Evolutionary conservation across 2,888 invertebrate genomes (phyloP), one percentile per base, ranked within the genome.

Genomic region (Pilophorus perplexus): DNA sequence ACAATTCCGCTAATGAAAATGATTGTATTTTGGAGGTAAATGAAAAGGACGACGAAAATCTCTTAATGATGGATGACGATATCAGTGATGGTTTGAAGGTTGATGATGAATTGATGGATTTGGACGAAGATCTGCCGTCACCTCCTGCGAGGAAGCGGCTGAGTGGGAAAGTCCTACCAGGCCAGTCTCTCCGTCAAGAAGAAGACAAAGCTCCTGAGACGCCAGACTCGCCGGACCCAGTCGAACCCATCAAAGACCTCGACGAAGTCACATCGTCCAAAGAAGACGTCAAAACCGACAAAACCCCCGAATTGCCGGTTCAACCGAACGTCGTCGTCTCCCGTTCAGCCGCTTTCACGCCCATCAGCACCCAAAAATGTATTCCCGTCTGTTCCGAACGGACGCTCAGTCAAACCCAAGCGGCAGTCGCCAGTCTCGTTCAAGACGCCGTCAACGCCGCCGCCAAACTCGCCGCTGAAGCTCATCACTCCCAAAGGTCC

Each of bases 221-320:
- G 1, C 79, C 80, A 0, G 82, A 82, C 68, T 82, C 82, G 2
- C 81, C 82, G 0, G 82, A 82, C 71, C 46, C 46, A 8, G 46
- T 37, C 1, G 27, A 20, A 3, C 33, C 66, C 1, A 64, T 52
- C 22, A 52, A 38, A 25, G 64, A 64, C 16, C 42, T 27, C 8
- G 62, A 62, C 20, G 33, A 16, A 8, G 60, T 42, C 12, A 44
- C 62, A 10, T 44, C 46, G 8, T 28, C 62, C 42, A 55, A 48
- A 2, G 66, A 68, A 64, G 68, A 69, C 33, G 62, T 64, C 40
- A 54, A 33, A 23, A 25, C 50, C 18, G 67, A 67, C 18, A 42
- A 59, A 28, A 54, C 64, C 44, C 60, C 66, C 14, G n/a, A n/a
- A n/a, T 44, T 62, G 1, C 44, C 57, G n/a, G 66, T 70, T 22